Percentiles rank a stretch among this genome's conserved stretches.
phyloP scores from a whole-genome alignment of 2,113 vertebrate genomes.

The Xenopus tropicalis region UCB_Xtro_10.0 CM004446.2:125172501-125173000 shows the following conservation, averaged over 20 bases:
- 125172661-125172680: slow-evolving; percentile 71
- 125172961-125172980: slow-evolving; percentile 92
- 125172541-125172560: slow-evolving; percentile 67
- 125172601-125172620: slow-evolving; percentile 75
- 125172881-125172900: slow-evolving; percentile 73
- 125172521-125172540: slow-evolving; percentile 78
- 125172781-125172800: slow-evolving; percentile 75
- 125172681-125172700: slow-evolving; percentile 70
- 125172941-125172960: slow-evolving; percentile 79
- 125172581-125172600: slow-evolving; percentile 76
- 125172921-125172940: slow-evolving; percentile 63
- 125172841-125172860: slow-evolving; percentile 69
- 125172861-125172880: slow-evolving; percentile 64
- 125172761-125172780: slow-evolving; percentile 84
- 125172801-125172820: slow-evolving; percentile 64
- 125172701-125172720: slow-evolving; percentile 73
- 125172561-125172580: slow-evolving; percentile 64
- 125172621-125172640: slow-evolving; percentile 71
- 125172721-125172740: slow-evolving; percentile 79
- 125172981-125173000: slow-evolving; percentile 91
- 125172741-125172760: slow-evolving; percentile 70
- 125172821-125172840: slow-evolving; percentile 74
- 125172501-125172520: slow-evolving; percentile 79
- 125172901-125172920: slow-evolving; percentile 73
- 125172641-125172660: slow-evolving; percentile 77